These are phyloP conservation scores for Pelmatolapia mariae DNA, from an alignment of 2,113 vertebrate species.

Conservation along the genomic window DNA sequence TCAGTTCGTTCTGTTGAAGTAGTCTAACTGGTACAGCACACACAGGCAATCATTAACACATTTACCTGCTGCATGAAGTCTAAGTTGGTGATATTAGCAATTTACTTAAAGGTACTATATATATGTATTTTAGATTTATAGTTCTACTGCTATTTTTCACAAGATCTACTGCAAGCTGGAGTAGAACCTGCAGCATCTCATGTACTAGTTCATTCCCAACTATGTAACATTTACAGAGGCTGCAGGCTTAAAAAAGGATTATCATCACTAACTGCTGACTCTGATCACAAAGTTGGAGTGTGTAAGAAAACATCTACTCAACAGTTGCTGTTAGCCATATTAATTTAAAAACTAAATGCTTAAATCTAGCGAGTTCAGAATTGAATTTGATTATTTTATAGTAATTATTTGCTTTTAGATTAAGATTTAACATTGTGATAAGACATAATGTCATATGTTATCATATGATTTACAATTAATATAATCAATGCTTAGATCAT, in stretches of 20 bases:
- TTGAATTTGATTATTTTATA: background rate
- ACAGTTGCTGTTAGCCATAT: background rate
- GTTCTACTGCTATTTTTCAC: background rate
- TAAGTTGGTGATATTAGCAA: background rate
- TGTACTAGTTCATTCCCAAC: background rate
- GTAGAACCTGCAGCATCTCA: background rate
- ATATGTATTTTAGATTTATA: background rate
- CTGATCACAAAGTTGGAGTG: background rate
- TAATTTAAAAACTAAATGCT: background rate
- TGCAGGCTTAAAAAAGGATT: background rate
- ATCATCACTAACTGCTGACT: background rate
- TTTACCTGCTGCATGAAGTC: background rate
- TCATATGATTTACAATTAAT: background rate
- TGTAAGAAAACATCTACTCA: background rate
- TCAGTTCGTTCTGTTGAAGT: background rate
- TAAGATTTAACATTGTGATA: background rate
- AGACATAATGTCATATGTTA: background rate
- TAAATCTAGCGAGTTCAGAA: background rate
- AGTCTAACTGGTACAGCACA: background rate
- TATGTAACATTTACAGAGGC: background rate
- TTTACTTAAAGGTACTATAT: background rate
- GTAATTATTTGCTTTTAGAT: background rate
- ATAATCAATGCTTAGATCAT: background rate
- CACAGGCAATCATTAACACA: too few relatives aligned
- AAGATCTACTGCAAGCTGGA: background rate